These are phyloP conservation scores for Tiphia femorata DNA, from an alignment of 2,888 invertebrate species.

Conservation along the genomic window DNA sequence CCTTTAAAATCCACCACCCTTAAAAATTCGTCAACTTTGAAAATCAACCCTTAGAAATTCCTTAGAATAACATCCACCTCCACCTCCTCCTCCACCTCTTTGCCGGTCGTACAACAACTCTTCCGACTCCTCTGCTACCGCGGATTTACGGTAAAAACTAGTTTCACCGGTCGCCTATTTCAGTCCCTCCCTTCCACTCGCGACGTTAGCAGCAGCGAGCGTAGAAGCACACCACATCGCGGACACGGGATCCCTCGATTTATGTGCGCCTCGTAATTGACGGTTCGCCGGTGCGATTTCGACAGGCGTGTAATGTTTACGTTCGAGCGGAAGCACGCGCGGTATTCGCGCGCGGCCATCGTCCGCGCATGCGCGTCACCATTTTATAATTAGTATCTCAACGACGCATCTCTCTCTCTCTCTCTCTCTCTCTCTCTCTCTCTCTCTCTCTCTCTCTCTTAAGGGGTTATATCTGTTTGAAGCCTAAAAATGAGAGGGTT, in stretches of 20 bases:
- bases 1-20: too few relatives aligned
- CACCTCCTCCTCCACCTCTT: conserved; percentile 16
- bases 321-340: conserved; percentile 21
- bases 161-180: conserved; percentile 53
- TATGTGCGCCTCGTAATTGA: conserved; percentile 44
- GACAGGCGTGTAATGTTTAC: conserved; percentile 27
- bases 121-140: conserved; percentile 27
- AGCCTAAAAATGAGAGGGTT: too few relatives aligned
- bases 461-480: too few relatives aligned
- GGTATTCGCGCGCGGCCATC: conserved; percentile 14
- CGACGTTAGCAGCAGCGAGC: too few relatives aligned
- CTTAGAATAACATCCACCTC: too few relatives aligned
- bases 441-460: too few relatives aligned
- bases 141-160: conserved; percentile 61
- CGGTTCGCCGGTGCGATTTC: conserved; percentile 30
- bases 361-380: conserved; percentile 18
- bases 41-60: too few relatives aligned
- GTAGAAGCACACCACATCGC: too few relatives aligned
- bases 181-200: conserved; percentile 34
- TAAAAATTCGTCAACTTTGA: too few relatives aligned
- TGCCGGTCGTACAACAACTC: conserved; percentile 23
- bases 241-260: conserved; percentile 51
- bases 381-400: conserved; percentile 31
- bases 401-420: too few relatives aligned
- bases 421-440: too few relatives aligned